Evolutionary conservation across 2,797 vertebrate genomes (phyloP).

Genomic region (Anomalospiza imberbis): DNA sequence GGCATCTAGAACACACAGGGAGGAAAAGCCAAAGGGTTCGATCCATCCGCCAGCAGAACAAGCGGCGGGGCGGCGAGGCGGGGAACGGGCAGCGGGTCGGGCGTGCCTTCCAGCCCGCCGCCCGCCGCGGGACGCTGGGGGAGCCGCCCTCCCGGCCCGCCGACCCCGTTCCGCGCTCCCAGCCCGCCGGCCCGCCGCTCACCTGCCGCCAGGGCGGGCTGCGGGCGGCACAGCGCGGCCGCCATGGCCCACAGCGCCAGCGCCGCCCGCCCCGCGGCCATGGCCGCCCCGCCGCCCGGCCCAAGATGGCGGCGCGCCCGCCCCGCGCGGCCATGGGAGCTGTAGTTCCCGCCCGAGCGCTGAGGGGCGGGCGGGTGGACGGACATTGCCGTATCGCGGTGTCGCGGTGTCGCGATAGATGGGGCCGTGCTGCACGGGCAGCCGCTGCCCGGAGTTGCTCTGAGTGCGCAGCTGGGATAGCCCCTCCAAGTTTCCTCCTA

Average conservation of each 20-base stretch:
- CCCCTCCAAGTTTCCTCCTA: rapidly evolving
- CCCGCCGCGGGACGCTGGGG: not conserved
- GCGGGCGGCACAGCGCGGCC: not conserved
- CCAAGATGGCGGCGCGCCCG: not conserved
- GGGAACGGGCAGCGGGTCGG: not conserved
- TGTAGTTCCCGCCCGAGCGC: not conserved
- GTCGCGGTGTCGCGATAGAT: rapidly evolving
- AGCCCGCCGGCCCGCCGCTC: not conserved
- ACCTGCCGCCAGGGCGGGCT: not conserved
- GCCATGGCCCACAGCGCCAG: not conserved
- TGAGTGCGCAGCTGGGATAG: rapidly evolving
- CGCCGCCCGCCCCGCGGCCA: not conserved
- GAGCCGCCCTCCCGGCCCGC: not conserved
- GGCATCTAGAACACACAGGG: slow-evolving; percentile 57
- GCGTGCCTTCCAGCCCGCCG: not conserved
- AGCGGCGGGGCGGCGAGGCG: not conserved
- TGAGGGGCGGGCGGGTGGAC: not conserved
- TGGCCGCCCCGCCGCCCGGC: not conserved
- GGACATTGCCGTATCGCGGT: rapidly evolving
- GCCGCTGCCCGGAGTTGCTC: not conserved
- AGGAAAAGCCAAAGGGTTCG: not conserved
- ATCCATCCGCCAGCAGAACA: not conserved
- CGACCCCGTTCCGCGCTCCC: not conserved
- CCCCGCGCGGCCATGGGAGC: not conserved
- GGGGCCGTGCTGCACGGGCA: not conserved